Percentiles rank a stretch among this genome's conserved stretches.
These are phyloP conservation scores for Acleris literana DNA, from an alignment of 2,888 invertebrate genomes.

Conservation along the genomic window DNA sequence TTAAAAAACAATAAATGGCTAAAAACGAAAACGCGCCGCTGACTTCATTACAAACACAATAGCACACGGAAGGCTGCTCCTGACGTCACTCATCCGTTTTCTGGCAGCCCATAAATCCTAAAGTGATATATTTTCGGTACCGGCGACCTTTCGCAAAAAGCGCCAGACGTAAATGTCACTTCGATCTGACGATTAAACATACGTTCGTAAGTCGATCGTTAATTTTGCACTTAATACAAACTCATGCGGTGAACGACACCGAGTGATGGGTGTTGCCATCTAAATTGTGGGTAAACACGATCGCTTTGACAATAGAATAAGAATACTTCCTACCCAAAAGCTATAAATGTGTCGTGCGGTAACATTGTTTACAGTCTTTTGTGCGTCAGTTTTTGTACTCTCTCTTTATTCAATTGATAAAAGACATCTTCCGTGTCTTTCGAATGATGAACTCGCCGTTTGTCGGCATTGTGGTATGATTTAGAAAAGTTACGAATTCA, in stretches of 20 bases:
- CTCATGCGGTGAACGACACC: conserved; percentile 1
- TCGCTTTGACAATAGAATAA: conserved; percentile 1
- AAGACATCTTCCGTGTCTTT: not conserved
- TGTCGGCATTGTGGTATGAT: no score
- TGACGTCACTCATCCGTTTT: conserved; percentile 51
- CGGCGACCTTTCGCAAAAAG: conserved; percentile 50
- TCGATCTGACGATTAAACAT: conserved; percentile 39
- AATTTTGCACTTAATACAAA: conserved; percentile 26
- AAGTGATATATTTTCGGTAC: conserved; percentile 56
- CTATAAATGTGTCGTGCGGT: not conserved
- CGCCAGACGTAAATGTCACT: conserved; percentile 49
- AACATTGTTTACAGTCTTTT: conserved; percentile 2
- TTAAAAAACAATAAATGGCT: no score
- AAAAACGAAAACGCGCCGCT: not conserved
- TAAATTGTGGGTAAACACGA: conserved; percentile 2
- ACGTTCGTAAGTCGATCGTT: conserved; percentile 20
- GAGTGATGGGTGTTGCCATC: not conserved
- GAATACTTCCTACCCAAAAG: not conserved
- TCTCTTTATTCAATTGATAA: not conserved
- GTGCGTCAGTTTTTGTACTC: not conserved
- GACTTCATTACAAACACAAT: conserved; percentile 12
- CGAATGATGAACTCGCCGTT: not conserved
- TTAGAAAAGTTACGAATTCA: no score
- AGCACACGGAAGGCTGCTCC: conserved; percentile 45
- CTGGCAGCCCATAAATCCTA: conserved; percentile 50